phyloP scores from a whole-genome alignment of 2,113 vertebrate species.

The Bucco capensis region DNA sequence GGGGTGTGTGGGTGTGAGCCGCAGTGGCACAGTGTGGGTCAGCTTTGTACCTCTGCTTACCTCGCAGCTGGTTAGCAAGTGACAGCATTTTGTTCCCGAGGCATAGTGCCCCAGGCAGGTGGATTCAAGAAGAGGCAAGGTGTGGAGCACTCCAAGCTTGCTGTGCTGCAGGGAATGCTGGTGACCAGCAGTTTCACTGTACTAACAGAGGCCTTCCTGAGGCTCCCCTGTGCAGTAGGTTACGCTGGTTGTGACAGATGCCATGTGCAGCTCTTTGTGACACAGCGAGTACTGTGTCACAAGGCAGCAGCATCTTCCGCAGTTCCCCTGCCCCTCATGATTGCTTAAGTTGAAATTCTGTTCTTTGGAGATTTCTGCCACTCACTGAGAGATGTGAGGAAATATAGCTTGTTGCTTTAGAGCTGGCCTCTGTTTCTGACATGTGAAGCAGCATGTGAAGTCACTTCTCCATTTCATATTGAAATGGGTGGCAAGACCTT shows the following conservation, averaged over 20 bases:
- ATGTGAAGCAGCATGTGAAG: not conserved
- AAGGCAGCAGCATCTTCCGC: not conserved
- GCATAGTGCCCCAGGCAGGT: not conserved
- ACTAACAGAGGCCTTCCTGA: not conserved
- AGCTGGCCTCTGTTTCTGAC: not conserved
- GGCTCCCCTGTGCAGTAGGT: not conserved
- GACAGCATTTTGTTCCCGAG: not conserved
- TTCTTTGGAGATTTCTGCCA: not conserved
- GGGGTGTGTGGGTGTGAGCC: not conserved
- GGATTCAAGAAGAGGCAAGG: not conserved
- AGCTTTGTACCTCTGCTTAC: not conserved
- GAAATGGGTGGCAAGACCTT: not conserved
- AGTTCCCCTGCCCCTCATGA: accelerated
- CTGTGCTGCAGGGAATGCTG: not conserved
- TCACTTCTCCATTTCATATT: not conserved
- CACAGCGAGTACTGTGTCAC: accelerated
- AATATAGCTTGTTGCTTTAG: not conserved
- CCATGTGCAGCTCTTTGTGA: not conserved
- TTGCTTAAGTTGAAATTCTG: not conserved
- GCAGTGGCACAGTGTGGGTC: not conserved
- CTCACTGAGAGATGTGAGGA: not conserved
- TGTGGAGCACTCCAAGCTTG: not conserved
- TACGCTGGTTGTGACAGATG: not conserved
- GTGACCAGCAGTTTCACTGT: not conserved
- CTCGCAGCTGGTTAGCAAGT: not conserved